Evolutionary conservation across 1,140 invertebrate species (phyloP), one percentile per base, ranked within the genome.

Genomic region (Bicyclus anynana): DNA sequence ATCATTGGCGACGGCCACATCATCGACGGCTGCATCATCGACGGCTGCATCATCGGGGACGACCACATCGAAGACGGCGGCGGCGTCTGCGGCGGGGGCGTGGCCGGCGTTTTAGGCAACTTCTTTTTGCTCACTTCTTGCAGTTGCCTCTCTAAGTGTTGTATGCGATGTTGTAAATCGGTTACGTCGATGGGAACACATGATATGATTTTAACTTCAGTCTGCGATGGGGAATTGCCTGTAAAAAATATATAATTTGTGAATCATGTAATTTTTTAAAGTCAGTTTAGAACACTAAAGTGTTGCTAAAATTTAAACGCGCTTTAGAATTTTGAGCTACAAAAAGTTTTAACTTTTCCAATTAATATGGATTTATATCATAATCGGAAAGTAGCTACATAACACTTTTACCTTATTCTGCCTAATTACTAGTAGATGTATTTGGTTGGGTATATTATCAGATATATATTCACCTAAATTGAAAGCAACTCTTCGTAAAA

Each of bases 121-220:
- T 23, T 47, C n/a, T 7, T 21, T 49, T 69, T 5, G 56, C 67
- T 14, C 17, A 12, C 4, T n/a, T 76, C 72, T 10, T 68, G 62
- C 38, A 87, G 51, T 49, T 87, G 67, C 29, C 67, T 77, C 52
- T 85, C 82, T 17, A 87, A 64, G n/a, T 55, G 47, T 20, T 70
- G 56, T 1, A 87, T 87, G 44, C 79, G 84, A 44, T 84, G 70
- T 56, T 87, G 84, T 12, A 87, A 59, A 59, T 87, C 84, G 2
- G 78, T 82, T 2, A 87, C 84, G 29, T 87, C 84, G 37, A 87
- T 84, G 18, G 84, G 84, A 59, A 87, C 83, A 52, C 84, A 87
- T 5, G 84, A 87, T 47, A 87, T 83, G 29, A 87, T 82, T 72
- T 87, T 87, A 2, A 87, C 84, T 74, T 87, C 82, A 3, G 84